A percentile compares a stretch with the other conserved stretches of the same genome.
Evolutionary conservation across 2,113 vertebrate genomes (phyloP).

Genomic region (Hemibagrus wyckioides): DNA sequence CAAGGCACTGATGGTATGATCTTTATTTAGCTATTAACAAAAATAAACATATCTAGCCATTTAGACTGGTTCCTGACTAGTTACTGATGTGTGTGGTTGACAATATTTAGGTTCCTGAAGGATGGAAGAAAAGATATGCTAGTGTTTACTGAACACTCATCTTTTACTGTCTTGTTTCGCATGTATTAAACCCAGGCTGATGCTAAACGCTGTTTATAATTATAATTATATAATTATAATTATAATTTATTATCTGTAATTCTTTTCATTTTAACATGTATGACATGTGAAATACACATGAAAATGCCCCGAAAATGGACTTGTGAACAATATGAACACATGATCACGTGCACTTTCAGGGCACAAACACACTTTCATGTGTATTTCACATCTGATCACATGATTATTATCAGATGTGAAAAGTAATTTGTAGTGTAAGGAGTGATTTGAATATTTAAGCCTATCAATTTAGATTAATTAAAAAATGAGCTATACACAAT

Average conservation of each 20-base stretch:
- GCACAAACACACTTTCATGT: not conserved
- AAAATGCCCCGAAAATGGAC: too few species aligned
- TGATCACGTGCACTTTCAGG: not conserved
- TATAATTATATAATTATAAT: not conserved
- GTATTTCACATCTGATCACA: not conserved
- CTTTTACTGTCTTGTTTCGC: not conserved
- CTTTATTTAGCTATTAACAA: constrained; percentile 2
- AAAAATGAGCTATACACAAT: not conserved
- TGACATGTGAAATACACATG: too few species aligned
- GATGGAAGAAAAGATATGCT: not conserved
- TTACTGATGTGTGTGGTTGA: not conserved
- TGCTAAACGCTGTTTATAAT: not conserved
- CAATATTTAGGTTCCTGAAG: not conserved
- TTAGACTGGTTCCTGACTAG: not conserved
- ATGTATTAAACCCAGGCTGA: too few species aligned
- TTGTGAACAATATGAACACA: too few species aligned
- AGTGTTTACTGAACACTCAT: not conserved
- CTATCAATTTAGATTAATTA: not conserved
- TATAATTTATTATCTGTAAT: not conserved
- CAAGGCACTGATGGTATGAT: constrained; percentile 80
- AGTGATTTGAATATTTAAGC: not conserved
- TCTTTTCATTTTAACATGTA: not conserved
- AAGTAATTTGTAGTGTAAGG: not conserved
- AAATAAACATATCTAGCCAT: not conserved
- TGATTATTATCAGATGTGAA: not conserved